These are phyloP conservation scores for Heterodera carotae DNA, from an alignment of 1,140 invertebrate species.

Conservation along the genomic window DNA sequence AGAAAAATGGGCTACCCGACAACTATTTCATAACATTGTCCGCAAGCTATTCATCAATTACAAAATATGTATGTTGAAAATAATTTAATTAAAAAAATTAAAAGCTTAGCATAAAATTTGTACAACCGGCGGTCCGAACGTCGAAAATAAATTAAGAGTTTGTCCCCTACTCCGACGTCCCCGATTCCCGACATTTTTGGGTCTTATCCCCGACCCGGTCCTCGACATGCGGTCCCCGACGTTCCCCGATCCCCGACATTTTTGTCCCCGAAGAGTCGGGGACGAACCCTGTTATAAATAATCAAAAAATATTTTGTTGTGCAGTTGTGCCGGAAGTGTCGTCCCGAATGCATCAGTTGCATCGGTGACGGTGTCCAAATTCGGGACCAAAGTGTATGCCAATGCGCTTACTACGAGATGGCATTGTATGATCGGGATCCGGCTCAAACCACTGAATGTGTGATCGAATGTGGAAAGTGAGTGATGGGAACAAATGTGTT, in stretches of 20 bases:
- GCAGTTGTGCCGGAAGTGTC: slow-evolving; percentile 47
- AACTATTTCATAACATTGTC: slow-evolving; percentile 40
- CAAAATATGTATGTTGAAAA: slow-evolving; percentile 44
- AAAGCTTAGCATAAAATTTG: too few species aligned
- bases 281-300: neutral
- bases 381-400: slow-evolving; percentile 22
- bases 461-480: slow-evolving; percentile 48
- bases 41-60: neutral
- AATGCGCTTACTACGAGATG: slow-evolving; percentile 35
- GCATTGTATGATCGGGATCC: neutral
- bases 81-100: too few species aligned
- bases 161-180: too few species aligned
- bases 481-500: too few species aligned
- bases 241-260: too few species aligned
- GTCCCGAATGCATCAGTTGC: slow-evolving; percentile 40
- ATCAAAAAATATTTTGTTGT: slow-evolving; percentile 18
- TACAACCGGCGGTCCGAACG: too few species aligned
- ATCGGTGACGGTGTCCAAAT: slow-evolving; percentile 20
- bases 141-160: too few species aligned
- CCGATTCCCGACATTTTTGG: too few species aligned
- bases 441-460: slow-evolving; percentile 24
- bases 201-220: too few species aligned
- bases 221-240: too few species aligned
- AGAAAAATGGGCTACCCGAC: slow-evolving; percentile 22
- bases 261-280: too few species aligned